Evolutionary conservation across 1,140 invertebrate genomes (phyloP).

Genomic region (Eupeodes corollae): DNA sequence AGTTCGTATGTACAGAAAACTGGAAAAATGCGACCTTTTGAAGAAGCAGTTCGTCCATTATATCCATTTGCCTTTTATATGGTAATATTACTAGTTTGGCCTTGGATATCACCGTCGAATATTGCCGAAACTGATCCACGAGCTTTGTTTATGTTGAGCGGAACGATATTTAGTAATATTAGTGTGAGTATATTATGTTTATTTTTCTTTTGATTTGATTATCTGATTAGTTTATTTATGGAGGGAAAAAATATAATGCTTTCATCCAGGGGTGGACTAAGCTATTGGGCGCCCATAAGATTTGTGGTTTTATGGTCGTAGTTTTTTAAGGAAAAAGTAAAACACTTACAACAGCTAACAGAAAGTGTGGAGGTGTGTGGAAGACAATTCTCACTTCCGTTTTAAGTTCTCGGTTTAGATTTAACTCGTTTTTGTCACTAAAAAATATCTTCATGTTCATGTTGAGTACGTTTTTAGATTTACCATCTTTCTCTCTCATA

Average conservation of each 20-base stretch:
- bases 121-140: constrained; percentile 74
- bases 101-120: constrained; percentile 57
- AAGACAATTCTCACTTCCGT: too few relatives aligned
- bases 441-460: too few relatives aligned
- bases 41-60: constrained; percentile 71
- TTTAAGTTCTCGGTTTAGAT: too few relatives aligned
- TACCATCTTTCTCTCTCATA: too few relatives aligned
- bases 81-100: constrained; percentile 64
- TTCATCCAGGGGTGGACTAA: background rate
- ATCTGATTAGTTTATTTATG: background rate
- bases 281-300: too few relatives aligned
- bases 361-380: too few relatives aligned
- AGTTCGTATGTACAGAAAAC: constrained; percentile 66
- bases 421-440: too few relatives aligned
- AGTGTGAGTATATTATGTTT: constrained; percentile 60
- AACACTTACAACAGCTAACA: too few relatives aligned
- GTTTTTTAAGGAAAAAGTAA: too few relatives aligned
- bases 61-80: constrained; percentile 67
- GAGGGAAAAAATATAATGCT: background rate
- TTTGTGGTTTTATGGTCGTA: too few relatives aligned
- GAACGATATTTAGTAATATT: constrained; percentile 91
- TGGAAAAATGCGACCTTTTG: constrained; percentile 65
- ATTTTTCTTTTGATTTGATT: background rate
- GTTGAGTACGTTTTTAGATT: too few relatives aligned
- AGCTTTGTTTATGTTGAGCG: constrained; percentile 70